Percentiles rank a stretch among this genome's conserved stretches.
These are phyloP conservation scores for Ginglymostoma cirratum DNA, from an alignment of 2,113 vertebrate genomes.

Conservation along the genomic window DNA sequence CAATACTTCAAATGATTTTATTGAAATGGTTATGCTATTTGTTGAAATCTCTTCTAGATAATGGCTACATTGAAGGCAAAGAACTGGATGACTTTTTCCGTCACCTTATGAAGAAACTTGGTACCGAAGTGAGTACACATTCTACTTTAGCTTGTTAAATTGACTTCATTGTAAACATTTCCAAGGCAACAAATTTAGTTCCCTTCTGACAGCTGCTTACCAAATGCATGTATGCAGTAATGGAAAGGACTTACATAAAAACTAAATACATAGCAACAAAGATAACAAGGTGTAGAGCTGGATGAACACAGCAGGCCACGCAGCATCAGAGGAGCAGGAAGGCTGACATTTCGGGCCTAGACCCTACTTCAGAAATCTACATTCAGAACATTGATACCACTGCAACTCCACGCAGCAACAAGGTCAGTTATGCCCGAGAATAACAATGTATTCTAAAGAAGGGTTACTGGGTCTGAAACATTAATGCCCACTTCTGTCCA, in stretches of 20 bases:
- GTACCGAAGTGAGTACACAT: conserved; percentile 61
- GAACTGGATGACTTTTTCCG: conserved; percentile 83
- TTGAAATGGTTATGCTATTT: background rate
- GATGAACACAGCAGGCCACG: too few relatives aligned
- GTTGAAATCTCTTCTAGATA: conserved; percentile 60
- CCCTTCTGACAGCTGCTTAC: background rate
- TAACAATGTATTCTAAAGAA: too few relatives aligned
- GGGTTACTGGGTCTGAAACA: too few relatives aligned
- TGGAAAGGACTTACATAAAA: background rate
- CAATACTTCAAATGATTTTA: background rate
- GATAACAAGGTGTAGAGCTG: background rate
- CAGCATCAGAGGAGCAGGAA: too few relatives aligned
- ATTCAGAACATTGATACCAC: too few relatives aligned
- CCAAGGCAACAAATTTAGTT: conserved; percentile 2
- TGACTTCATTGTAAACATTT: background rate
- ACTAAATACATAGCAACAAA: background rate
- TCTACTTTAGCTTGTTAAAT: background rate
- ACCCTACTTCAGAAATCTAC: too few relatives aligned
- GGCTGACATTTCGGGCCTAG: too few relatives aligned
- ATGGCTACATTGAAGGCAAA: conserved; percentile 86
- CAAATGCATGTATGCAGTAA: background rate
- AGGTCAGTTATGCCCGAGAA: background rate
- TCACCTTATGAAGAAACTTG: conserved; percentile 69
- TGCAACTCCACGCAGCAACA: background rate
- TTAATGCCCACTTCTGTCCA: too few relatives aligned